A percentile compares a stretch with the other conserved stretches of the same genome.
These are phyloP conservation scores for Pelobates cultripes DNA, from an alignment of 2,797 vertebrate genomes.

Conservation along the genomic window DNA sequence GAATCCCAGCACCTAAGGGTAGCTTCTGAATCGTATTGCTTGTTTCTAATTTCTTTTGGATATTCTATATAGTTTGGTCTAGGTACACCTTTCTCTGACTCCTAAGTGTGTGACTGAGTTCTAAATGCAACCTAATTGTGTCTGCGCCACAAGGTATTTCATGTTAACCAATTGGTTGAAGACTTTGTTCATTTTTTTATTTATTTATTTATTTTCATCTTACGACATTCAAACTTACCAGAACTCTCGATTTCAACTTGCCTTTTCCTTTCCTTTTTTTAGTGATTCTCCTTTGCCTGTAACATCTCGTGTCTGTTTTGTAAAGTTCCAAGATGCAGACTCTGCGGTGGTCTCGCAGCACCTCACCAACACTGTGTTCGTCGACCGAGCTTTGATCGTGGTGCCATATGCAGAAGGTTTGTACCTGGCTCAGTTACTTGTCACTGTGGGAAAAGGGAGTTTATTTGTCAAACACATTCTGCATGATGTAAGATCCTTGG, in stretches of 20 bases:
- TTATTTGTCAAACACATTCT: conserved; percentile 61
- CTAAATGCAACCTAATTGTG: too few relatives aligned
- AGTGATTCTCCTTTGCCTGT: conserved; percentile 99
- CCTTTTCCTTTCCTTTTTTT: conserved; percentile 72
- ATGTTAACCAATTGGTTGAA: too few relatives aligned
- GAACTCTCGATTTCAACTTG: conserved; percentile 14
- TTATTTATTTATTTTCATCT: too few relatives aligned
- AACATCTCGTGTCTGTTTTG: conserved; percentile 99
- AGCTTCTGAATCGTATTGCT: too few relatives aligned
- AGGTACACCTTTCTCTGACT: too few relatives aligned
- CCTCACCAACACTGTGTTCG: conserved; percentile 99
- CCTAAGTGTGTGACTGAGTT: too few relatives aligned
- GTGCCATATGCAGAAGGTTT: conserved; percentile 99
- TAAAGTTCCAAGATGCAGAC: conserved; percentile 98
- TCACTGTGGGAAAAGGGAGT: conserved; percentile 57
- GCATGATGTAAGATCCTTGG: conserved; percentile 72
- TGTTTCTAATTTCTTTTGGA: too few relatives aligned
- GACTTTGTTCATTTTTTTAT: too few relatives aligned
- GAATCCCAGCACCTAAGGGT: too few relatives aligned
- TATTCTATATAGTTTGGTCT: too few relatives aligned
- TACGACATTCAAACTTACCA: not conserved
- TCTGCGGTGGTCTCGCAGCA: conserved; percentile 98
- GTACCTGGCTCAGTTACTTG: conserved; percentile 75
- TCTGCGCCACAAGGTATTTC: too few relatives aligned
- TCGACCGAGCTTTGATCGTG: conserved; percentile 98